Percentiles rank a stretch among this genome's conserved stretches.
Evolutionary conservation across 1,140 invertebrate species (phyloP).

Genomic region (Hycleus cichorii): DNA sequence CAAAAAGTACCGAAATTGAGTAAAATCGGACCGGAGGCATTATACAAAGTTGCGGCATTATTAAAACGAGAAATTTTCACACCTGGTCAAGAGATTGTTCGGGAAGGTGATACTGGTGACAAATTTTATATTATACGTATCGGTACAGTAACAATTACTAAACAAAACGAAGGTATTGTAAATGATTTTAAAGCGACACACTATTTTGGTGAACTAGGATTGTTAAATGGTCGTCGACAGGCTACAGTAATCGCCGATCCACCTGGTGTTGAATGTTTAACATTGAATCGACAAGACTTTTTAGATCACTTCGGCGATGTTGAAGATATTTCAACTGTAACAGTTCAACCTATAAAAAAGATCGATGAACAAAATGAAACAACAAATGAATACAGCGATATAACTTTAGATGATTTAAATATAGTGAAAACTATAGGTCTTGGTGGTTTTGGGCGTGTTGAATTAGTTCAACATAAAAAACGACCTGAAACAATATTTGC

Average conservation of each 20-base stretch:
- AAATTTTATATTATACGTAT: slow-evolving; percentile 95
- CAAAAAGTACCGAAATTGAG: slow-evolving; percentile 75
- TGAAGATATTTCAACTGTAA: slow-evolving; percentile 24
- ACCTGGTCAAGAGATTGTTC: slow-evolving; percentile 77
- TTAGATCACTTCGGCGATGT: slow-evolving; percentile 37
- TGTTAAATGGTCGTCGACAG: slow-evolving; percentile 71
- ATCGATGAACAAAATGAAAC: slow-evolving; percentile 38
- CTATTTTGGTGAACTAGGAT: slow-evolving; percentile 73
- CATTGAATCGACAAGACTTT: slow-evolving; percentile 66
- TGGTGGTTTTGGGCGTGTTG: slow-evolving; percentile 89
- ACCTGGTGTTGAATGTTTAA: slow-evolving; percentile 84
- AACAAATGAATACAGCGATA: slow-evolving; percentile 52
- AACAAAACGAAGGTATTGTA: slow-evolving; percentile 52
- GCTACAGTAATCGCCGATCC: slow-evolving; percentile 82
- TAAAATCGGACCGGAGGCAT: slow-evolving; percentile 69
- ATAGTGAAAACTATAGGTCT: slow-evolving; percentile 82
- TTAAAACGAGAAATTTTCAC: slow-evolving; percentile 83
- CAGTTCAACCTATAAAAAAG: slow-evolving; percentile 8
- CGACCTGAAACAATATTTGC: slow-evolving; percentile 68
- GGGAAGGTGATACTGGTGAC: slow-evolving; percentile 88
- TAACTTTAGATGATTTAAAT: slow-evolving; percentile 71
- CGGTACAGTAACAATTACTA: slow-evolving; percentile 75
- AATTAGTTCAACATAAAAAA: slow-evolving; percentile 57
- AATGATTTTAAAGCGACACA: slow-evolving; percentile 60
- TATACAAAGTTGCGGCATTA: slow-evolving; percentile 83